Evolutionary conservation across 2,797 vertebrate species (phyloP), one percentile per base, ranked within the genome.

Genomic region (Falco biarmicus): DNA sequence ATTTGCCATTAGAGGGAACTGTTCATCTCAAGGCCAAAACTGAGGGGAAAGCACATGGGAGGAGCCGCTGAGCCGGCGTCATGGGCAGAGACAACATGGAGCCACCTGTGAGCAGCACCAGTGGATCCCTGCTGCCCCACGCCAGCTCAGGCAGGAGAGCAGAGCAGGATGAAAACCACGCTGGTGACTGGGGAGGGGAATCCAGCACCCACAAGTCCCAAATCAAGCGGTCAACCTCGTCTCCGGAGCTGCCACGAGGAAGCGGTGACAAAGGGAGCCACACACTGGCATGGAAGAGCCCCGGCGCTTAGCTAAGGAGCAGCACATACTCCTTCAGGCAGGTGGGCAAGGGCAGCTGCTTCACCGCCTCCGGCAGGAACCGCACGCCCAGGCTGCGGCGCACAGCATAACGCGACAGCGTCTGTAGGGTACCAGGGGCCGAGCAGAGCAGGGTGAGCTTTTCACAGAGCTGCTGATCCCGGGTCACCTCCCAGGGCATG

Each of bases 321-420:
- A 99, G 95, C 56, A 99, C 89, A 84, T 99, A 99, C 48, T 99
- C 98, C 98, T 99, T 99, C 92, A 99, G 97, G 18, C 98, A 98
- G 84, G 99, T 98, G 20, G 99, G 99, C 97, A 99, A 95, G 18
- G 99, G 99, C 75, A 99, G 99, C 94, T 98, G 98, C 97, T 99
- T 98, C 74, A 99, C 99, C 0, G 99, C 99, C 22, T 98, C 98
- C 0, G 99, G 99, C 34, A 99, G 98, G 94, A 99, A 99, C 89
- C 98, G 98, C 53, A 98, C 98, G 1, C 99, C 99, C 3, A 99
- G 98, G 95, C 99, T 99, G 77, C 97, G 98, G 39, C 99, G 98
- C 32, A 99, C 98, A 3, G 98, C 98, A 4, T 98, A 99, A 28
- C 99, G 99, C 1, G 99, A 98, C 63, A 99, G 98, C 6, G 98